Base-by-base conservation (phyloP, 2,888 invertebrate species). In the Pseudoips prasinana region DNA sequence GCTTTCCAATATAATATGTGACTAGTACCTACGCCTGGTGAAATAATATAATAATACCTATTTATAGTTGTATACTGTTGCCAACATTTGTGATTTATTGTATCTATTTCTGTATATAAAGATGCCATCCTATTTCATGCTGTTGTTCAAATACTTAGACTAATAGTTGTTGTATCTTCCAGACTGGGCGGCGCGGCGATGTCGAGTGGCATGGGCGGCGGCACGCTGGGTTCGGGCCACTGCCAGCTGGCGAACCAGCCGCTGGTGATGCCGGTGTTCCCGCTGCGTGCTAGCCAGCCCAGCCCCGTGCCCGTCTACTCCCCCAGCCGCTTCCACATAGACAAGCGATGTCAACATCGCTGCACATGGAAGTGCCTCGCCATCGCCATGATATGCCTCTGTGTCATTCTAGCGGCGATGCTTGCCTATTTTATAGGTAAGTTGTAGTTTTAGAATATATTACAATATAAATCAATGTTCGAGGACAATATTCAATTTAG, bases 281-380 rank as follows among this genome's bases (percentile, higher is more conserved):
- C 96, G 28, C 91, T 95, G 63, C 92, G 95, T 46, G 93, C 94
- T 73, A 94, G 94, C 63, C 95, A 95, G 80, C 95, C 96, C 67
- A 95, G 95, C 77, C 95, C 96, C 54, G 88, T 86, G 61, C 88
- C 88, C 3, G 87, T 86, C 9, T 96, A 96, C 90, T 96, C 96
- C 67, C 96, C 96, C 76, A 96, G 96, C 76, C 93, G 96, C 84
- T 96, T 96, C 91, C 96, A 96, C 91, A 95, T 96, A 91, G 96
- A 96, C 90, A 97, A 97, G 88, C 93, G 96, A 62, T 96, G 96
- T 90, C 95, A 95, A 82, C 96, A 96, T 83, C 92, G 96, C 62
- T 98, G 98, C 91, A 96, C 97, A 76, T 98, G 98, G 98, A 96
- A 97, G 89, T 98, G 97, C 86, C 94, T 96, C 80, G 96, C 96